Base-by-base conservation (phyloP, 2,797 vertebrate species). In the Hephaestus fuliginosus region DNA sequence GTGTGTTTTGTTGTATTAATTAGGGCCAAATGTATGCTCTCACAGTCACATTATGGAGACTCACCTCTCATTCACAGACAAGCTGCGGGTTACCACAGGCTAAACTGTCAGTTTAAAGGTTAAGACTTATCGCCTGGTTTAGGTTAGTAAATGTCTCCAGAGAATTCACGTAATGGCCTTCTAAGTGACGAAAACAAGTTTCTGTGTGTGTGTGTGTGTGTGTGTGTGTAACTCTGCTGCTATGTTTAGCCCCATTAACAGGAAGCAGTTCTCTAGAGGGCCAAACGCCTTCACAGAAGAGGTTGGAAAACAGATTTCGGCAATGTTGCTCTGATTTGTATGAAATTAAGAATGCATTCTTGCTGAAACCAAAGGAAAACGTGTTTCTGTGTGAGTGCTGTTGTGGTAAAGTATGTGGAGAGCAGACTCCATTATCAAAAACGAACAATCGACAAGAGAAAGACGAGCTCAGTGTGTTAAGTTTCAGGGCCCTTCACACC, bases 1-100 rank as follows among this genome's bases (percentile, higher is more conserved):
- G 62, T 58, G 48, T 72, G 56, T 66, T 48, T 22, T 68, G 20
- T 22, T 70, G 66, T 56, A 43, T 18, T 63, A 58, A 90, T 97
- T 96, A 91, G 44, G 18, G 30, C 46, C 4, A 39, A 18, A 49
- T 11, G 52, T 68, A 15, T 57, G 4, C 44, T 48, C 49, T 8
- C 33, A 53, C 36, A 30, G 3, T 68, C 52, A 52, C 14, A 18
- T 57, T 14, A 22, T 11, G 12, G 20, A 7, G 14, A 48, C 28
- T 41, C 13, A 70, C 22, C 13, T 49, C 56, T n/a, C 7, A 36
- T 49, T 61, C 30, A 18, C 30, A n/a, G 22, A 62, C 11, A 39
- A 62, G 28, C 36, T 43, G 25, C 57, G 52, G n/a, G 33, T 13
- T 49, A n/a, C 41, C 44, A 46, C 7, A 13, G 56, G 17, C 46